These are phyloP conservation scores for Artibeus lituratus DNA, from an alignment of 2,797 vertebrate species.

Conservation along the genomic window DNA sequence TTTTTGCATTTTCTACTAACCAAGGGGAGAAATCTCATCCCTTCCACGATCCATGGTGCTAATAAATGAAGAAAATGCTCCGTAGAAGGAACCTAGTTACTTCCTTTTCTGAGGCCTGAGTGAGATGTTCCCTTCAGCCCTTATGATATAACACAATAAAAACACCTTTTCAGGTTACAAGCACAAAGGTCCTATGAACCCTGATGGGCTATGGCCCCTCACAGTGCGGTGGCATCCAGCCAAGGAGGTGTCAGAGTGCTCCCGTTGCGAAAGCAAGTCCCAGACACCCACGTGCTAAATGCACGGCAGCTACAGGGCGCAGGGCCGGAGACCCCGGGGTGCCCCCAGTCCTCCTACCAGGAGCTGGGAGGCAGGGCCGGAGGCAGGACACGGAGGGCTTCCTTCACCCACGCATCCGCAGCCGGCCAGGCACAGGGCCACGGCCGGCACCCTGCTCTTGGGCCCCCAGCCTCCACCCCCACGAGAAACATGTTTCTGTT, in stretches of 20 bases:
- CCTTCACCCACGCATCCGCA: too few relatives aligned
- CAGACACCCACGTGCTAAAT: not conserved
- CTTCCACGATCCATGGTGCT: not conserved
- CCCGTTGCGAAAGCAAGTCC: not conserved
- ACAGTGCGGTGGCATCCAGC: too few relatives aligned
- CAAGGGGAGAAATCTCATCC: not conserved
- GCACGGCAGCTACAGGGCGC: not conserved
- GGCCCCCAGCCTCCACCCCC: too few relatives aligned
- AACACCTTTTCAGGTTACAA: not conserved
- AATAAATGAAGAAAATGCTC: not conserved
- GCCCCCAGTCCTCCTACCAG: not conserved
- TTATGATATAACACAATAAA: not conserved
- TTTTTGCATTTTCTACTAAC: not conserved
- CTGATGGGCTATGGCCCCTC: rapidly evolving
- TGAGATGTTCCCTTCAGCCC: not conserved
- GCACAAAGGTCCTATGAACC: rapidly evolving
- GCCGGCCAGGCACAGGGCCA: too few relatives aligned
- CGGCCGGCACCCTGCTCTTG: too few relatives aligned
- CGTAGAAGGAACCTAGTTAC: not conserved
- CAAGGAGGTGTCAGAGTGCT: not conserved
- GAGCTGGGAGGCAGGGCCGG: not conserved
- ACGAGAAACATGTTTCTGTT: too few relatives aligned
- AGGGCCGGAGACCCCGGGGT: not conserved
- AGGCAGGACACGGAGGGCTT: too few relatives aligned
- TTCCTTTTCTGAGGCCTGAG: not conserved